These are phyloP conservation scores for Xenops minutus DNA, from an alignment of 2,797 vertebrate species.

Conservation along the genomic window DNA sequence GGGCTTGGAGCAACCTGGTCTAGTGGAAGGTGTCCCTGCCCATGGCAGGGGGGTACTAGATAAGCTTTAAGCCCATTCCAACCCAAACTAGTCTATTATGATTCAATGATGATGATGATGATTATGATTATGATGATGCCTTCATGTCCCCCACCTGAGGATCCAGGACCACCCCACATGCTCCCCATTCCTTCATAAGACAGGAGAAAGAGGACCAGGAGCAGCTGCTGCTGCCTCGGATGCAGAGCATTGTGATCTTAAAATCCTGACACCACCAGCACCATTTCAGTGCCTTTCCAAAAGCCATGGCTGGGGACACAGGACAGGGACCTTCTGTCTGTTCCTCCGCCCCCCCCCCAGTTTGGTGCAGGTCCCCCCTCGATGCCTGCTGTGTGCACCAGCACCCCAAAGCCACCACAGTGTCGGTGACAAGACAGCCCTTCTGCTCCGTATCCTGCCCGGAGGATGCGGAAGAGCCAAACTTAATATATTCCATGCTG, in stretches of 20 bases:
- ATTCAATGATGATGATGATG: background rate
- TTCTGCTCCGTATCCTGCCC: accelerated
- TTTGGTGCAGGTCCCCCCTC: background rate
- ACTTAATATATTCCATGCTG: background rate
- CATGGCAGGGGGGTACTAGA: too few species aligned
- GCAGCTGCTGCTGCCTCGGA: accelerated
- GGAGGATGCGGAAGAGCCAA: background rate
- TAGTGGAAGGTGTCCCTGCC: background rate
- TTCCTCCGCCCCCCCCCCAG: accelerated
- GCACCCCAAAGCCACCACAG: background rate
- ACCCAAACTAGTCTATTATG: background rate
- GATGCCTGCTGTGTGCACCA: background rate
- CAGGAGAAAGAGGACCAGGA: background rate
- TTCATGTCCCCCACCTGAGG: background rate
- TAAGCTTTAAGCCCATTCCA: background rate
- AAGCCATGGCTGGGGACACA: background rate
- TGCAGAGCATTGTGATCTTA: background rate
- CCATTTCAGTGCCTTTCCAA: background rate
- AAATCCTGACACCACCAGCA: background rate
- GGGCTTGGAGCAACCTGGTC: background rate
- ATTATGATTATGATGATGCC: background rate
- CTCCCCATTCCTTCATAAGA: background rate
- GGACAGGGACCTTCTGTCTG: background rate
- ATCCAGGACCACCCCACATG: background rate
- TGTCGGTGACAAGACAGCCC: accelerated